Conservation (phyloP, 1,140 invertebrate species). For the Drosophila serrata region DNA sequence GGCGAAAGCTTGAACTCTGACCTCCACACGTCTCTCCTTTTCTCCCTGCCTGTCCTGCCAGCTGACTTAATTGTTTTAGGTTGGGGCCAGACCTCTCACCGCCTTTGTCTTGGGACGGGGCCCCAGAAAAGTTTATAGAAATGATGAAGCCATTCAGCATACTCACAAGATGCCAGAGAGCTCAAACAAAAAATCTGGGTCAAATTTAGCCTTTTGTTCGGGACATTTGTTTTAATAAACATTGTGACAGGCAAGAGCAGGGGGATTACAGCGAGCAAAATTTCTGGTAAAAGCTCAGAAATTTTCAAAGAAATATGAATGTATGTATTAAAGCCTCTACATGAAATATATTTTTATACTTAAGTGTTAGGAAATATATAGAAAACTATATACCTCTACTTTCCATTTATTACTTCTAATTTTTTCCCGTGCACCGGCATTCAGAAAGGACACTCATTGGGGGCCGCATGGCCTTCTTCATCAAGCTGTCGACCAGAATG, state of each 20-base stretch:
- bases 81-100: conserved; percentile 31
- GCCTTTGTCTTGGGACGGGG: conserved; percentile 28
- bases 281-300: background rate
- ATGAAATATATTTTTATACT: background rate
- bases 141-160: conserved; percentile 74
- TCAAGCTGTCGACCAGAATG: conserved; percentile 75
- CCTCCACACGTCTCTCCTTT: conserved; percentile 8
- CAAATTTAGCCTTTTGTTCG: conserved; percentile 75
- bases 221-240: conserved; percentile 80
- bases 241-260: conserved; percentile 72
- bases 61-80: conserved; percentile 66
- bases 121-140: conserved; percentile 70
- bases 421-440: conserved; percentile 27
- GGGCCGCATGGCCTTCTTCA: conserved; percentile 54
- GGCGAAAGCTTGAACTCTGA: conserved; percentile 58
- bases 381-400: background rate
- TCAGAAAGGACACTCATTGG: conserved; percentile 46
- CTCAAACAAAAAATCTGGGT: conserved; percentile 66
- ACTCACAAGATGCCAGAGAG: conserved; percentile 37
- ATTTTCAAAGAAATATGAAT: background rate
- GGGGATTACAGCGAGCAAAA: conserved; percentile 19
- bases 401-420: background rate
- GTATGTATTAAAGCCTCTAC: too few relatives aligned
- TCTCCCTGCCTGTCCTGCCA: background rate
- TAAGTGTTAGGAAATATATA: too few relatives aligned